These are phyloP conservation scores for Papilio polyxenes DNA, from an alignment of 1,140 invertebrate genomes.

Conservation along the genomic window DNA sequence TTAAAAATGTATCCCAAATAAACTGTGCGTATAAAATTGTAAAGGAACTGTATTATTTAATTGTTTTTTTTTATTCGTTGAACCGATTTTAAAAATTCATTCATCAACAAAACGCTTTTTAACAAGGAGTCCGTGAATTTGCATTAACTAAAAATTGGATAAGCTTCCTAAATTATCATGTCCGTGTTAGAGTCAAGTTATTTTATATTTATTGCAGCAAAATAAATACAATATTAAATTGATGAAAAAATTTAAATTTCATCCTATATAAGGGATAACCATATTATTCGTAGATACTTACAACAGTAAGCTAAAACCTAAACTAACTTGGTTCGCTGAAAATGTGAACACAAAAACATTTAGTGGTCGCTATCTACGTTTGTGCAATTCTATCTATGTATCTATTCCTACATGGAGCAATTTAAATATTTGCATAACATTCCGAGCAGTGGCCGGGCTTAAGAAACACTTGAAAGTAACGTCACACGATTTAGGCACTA, in stretches of 20 bases:
- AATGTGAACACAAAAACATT: neutral
- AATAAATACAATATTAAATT: too few species aligned
- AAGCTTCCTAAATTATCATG: too few species aligned
- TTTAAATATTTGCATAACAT: constrained; percentile 8
- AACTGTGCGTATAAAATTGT: too few species aligned
- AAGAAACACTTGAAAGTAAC: neutral
- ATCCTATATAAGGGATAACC: neutral
- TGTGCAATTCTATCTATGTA: neutral
- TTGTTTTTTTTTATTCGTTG: too few species aligned
- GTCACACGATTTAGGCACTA: neutral
- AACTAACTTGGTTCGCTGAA: neutral
- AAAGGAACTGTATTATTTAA: too few species aligned
- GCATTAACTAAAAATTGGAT: too few species aligned
- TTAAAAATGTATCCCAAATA: too few species aligned
- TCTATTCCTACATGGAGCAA: neutral
- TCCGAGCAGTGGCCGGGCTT: neutral
- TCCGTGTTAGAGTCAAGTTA: too few species aligned
- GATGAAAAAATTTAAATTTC: neutral
- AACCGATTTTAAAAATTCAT: too few species aligned
- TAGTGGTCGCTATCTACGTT: neutral
- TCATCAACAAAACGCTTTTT: too few species aligned
- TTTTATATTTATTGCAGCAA: too few species aligned
- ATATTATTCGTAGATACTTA: neutral
- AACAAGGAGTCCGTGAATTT: too few species aligned
- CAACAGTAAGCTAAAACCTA: neutral